Evolutionary conservation across 2,113 vertebrate species (phyloP).

Genomic region (Mormyrus iriodes): DNA sequence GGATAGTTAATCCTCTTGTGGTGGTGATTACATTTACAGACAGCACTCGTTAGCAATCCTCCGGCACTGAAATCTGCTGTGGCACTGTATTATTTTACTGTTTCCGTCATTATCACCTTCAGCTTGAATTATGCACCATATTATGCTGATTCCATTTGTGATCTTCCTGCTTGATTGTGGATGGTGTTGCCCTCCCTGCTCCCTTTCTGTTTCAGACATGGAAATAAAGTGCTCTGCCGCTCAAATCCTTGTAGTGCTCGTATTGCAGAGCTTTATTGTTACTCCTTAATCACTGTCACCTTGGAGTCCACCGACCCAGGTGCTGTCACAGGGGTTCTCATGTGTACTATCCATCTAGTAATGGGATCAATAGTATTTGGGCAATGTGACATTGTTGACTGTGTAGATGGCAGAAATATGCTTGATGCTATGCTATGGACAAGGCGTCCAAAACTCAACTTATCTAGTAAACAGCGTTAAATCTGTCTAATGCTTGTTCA

Average conservation of each 20-base stretch:
- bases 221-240: background rate
- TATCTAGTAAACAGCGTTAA: background rate
- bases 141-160: background rate
- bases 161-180: background rate
- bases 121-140: background rate
- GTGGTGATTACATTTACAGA: background rate
- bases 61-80: background rate
- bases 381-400: background rate
- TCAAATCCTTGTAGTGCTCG: background rate
- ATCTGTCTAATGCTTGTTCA: background rate
- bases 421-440: background rate
- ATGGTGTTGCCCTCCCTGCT: background rate
- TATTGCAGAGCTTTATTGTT: background rate
- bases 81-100: background rate
- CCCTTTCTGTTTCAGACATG: background rate
- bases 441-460: background rate
- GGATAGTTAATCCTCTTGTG: background rate
- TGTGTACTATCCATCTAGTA: constrained; percentile 1
- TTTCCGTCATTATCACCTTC: background rate
- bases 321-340: background rate
- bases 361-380: constrained; percentile 7
- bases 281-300: background rate
- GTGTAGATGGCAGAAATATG: background rate
- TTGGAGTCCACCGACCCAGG: background rate
- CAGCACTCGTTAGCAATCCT: background rate